Conservation (phyloP, 1,140 invertebrate species). For the Nasonia longicornis region DNA sequence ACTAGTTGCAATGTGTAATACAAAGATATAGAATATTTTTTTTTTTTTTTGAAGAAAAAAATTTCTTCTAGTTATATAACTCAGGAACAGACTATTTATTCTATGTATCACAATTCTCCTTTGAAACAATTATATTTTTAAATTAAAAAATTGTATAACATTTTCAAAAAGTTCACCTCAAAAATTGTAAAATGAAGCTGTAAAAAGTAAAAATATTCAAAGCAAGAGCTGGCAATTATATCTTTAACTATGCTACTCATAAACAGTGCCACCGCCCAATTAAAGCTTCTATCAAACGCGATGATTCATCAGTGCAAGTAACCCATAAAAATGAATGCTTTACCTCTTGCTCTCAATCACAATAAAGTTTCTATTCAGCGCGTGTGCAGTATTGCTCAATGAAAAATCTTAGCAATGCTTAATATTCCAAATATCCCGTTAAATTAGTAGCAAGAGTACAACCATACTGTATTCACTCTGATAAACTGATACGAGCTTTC, state of each 20-base stretch:
- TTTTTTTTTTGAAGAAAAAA: too few relatives aligned
- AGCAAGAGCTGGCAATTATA: conserved; percentile 32
- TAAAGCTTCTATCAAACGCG: conserved; percentile 45
- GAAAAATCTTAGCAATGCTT: not conserved
- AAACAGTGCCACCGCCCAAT: conserved; percentile 48
- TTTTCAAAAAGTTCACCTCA: not conserved
- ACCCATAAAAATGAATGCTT: conserved; percentile 40
- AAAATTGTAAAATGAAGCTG: not conserved
- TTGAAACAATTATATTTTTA: not conserved
- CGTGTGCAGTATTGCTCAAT: not conserved
- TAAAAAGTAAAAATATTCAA: conserved; percentile 32
- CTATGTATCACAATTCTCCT: not conserved
- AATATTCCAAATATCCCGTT: not conserved
- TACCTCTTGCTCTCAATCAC: conserved; percentile 13
- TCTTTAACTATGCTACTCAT: conserved; percentile 34
- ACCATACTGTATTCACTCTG: not conserved
- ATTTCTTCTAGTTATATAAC: not conserved
- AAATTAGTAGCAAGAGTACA: not conserved
- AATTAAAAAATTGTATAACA: not conserved
- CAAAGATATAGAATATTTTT: not conserved
- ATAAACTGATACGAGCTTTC: not conserved
- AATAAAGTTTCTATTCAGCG: conserved; percentile 20
- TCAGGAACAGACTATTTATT: not conserved
- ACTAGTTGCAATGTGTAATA: too few relatives aligned
- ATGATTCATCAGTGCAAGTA: conserved; percentile 46